Evolutionary conservation across 2,797 vertebrate species (phyloP).

Genomic region (Parauchenoglanis ngamensis): DNA sequence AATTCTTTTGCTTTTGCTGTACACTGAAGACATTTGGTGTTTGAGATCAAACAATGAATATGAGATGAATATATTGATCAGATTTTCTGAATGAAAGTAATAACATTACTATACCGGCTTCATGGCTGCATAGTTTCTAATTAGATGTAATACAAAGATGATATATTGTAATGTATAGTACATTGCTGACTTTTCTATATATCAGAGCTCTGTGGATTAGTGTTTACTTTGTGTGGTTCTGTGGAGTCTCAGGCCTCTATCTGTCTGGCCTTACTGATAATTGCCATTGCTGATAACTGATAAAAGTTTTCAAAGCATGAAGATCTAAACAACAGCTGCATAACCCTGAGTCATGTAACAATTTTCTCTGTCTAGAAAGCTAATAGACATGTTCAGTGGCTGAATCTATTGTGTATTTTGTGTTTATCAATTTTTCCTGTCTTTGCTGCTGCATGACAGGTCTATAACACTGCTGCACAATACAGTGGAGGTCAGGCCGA

Average conservation of each 20-base stretch:
- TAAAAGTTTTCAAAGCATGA: conserved; percentile 18
- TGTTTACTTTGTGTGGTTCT: conserved; percentile 18
- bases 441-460: conserved; percentile 32
- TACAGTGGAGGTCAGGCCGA: conserved; percentile 19
- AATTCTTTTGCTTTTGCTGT: neutral
- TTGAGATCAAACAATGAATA: neutral
- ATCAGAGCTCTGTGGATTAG: conserved; percentile 16
- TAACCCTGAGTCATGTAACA: conserved; percentile 21
- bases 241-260: conserved; percentile 23
- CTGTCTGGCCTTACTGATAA: conserved; percentile 30
- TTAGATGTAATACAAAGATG: neutral
- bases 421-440: conserved; percentile 23
- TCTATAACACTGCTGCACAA: conserved; percentile 25
- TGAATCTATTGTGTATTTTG: conserved; percentile 19
- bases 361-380: neutral
- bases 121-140: neutral
- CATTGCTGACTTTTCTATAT: neutral
- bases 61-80: neutral
- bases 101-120: neutral
- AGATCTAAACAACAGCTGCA: conserved; percentile 40
- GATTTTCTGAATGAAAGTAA: neutral
- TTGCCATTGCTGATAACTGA: conserved; percentile 23
- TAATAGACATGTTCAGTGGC: neutral
- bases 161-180: neutral
- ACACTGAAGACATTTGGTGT: neutral